Evolutionary conservation across 2,797 vertebrate genomes (phyloP), one percentile per base, ranked within the genome.

Genomic region (Discoglossus pictus): DNA sequence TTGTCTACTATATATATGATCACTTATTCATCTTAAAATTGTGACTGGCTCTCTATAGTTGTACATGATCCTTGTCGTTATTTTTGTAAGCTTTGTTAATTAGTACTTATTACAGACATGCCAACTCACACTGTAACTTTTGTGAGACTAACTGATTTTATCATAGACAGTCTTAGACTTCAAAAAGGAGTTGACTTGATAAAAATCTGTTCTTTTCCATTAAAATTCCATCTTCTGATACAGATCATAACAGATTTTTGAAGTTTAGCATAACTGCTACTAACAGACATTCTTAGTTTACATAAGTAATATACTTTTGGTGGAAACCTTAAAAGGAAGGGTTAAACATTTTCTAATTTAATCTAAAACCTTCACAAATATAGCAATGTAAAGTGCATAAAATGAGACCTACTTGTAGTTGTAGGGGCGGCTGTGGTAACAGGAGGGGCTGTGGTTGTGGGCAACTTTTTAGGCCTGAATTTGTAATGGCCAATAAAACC

Each of bases 401-500:
- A 68, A n/a, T 64, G 65, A 62, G 40, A 82, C 87, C 84, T 83
- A 91, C 96, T 81, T 86, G 92, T 86, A 51, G 91, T 93, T 72
- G 79, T 75, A 6, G 91, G 85, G 36, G 82, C 73, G 20, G 89
- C 86, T 69, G 90, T 90, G 8, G 84, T 83, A 25, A 83, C 55
- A 13, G 92, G 89, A 0, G 72, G 73, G 21, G 76, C 55, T 16
- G 92, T 92, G 46, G 94, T 95, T 65, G 81, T 82, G 6, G 86
- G 86, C 66, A 93, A 81, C 75, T 91, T 97, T 87, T 94, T 97
- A 13, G 95, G 92, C 80, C 94, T 91, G 83, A 99, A 97, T 84
- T 93, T 98, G 81, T 99, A 99, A 82, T 99, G 94, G 52, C 90
- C 92, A 25, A 98, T 95, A 82, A 99, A 99, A 17, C 97, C 97